Base-by-base conservation (phyloP, 2,888 invertebrate species). In the Nemotelus nigrinus region DNA sequence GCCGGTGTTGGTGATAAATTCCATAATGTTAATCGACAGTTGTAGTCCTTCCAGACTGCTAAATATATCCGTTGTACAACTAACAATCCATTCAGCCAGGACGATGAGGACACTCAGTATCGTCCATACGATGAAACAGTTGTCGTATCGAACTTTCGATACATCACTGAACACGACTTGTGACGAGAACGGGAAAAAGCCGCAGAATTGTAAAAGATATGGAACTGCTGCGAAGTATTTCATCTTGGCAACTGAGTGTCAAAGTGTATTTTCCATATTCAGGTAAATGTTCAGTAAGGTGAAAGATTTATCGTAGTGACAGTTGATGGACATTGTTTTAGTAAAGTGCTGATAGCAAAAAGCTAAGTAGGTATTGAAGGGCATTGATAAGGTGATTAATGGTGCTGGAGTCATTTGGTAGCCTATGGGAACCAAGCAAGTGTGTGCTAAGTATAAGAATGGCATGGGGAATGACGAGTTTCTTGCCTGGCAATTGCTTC, bases 151-250 rank as follows among this genome's bases (percentile, higher is more conserved):
- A 44, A 45, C 2, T 41, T 48, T 63, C 41, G 55, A 53, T 3
- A 6, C 55, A 65, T 76, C 65, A 43, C 47, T 65, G 55, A 65
- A 67, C 39, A 70, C 45, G 3, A 74, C 50, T 44, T 60, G 64
- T 8, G 70, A 71, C 45, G 71, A 75, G 48, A 78, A 76, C 1
- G 80, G 80, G 76, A 75, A 80, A 43, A 80, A 47, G 41, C 80
- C 80, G 48, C 67, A 77, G 10, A 75, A 41, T 65, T 75, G 77
- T 47, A 76, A 39, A 25, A 76, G 64, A 55, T 76, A 76, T 57
- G 71, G 71, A 64, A 78, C 57, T 7, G 50, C 48, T 39, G 65
- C 55, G n/a, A 78, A 53, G 50, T 71, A 77, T 65, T 65, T 65
- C 76, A 76, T 76, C 25, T 43, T 65, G 64, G 44, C 2, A 25